Evolutionary conservation across 2,888 invertebrate genomes (phyloP).

Genomic region (Sussaba pulchella): DNA sequence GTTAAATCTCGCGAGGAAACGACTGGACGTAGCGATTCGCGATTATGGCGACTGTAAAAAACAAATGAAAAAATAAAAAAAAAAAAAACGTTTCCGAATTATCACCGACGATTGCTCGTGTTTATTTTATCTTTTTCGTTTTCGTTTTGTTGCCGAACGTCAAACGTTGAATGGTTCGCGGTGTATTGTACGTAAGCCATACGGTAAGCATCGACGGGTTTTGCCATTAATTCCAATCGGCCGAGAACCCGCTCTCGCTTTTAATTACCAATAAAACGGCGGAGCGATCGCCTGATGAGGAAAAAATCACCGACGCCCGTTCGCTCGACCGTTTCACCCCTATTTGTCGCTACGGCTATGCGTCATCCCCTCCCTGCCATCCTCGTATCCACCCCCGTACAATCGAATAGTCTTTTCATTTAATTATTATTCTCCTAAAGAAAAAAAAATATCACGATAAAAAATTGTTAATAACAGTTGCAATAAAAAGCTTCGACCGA

Average conservation of each 20-base stretch:
- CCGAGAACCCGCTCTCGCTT: slow-evolving; percentile 82
- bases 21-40: slow-evolving; percentile 18
- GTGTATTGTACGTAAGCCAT: slow-evolving; percentile 23
- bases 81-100: slow-evolving; percentile 17
- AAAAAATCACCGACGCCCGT: slow-evolving; percentile 76
- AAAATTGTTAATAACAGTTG: not conserved
- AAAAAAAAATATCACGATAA: slow-evolving; percentile 3
- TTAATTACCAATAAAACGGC: slow-evolving; percentile 84
- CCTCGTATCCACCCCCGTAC: slow-evolving; percentile 2
- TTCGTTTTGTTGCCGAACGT: not conserved
- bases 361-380: not conserved
- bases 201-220: slow-evolving; percentile 66
- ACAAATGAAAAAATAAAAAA: no score
- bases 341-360: slow-evolving; percentile 45
- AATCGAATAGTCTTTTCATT: slow-evolving; percentile 26
- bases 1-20: slow-evolving; percentile 18
- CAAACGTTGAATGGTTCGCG: not conserved
- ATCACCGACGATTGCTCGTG: not conserved
- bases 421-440: slow-evolving; percentile 21
- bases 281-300: slow-evolving; percentile 76
- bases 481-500: not conserved
- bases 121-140: not conserved
- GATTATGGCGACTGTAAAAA: slow-evolving; percentile 33
- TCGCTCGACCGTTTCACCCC: slow-evolving; percentile 55
- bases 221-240: slow-evolving; percentile 83